Conservation (phyloP, 2,888 invertebrate species). For the Scaptomyza tumidula region DNA sequence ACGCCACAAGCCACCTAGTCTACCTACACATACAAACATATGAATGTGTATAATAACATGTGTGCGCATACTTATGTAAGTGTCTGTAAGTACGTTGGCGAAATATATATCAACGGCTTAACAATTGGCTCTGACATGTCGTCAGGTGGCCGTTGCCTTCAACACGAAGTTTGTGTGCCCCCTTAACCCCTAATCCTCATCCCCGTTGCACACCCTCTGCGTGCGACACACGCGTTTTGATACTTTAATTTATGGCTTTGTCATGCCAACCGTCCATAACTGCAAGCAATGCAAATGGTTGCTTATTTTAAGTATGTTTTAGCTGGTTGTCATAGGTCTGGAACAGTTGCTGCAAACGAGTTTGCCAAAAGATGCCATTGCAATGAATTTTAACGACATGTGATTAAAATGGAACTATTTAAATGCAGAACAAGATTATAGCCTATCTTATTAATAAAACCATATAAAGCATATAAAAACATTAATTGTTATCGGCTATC, state of each 20-base stretch:
- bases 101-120: slow-evolving; percentile 77
- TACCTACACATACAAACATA: slow-evolving; percentile 1
- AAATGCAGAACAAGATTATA: neutral
- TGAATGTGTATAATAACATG: neutral
- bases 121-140: slow-evolving; percentile 74
- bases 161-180: slow-evolving; percentile 18
- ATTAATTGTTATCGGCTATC: neutral
- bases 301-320: slow-evolving; percentile 1
- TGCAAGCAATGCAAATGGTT: slow-evolving; percentile 27
- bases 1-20: slow-evolving; percentile 6
- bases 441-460: neutral
- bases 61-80: slow-evolving; percentile 3
- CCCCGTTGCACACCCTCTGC: neutral
- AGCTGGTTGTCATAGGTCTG: slow-evolving; percentile 26
- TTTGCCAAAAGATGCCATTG: slow-evolving; percentile 2
- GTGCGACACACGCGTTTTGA: slow-evolving; percentile 67
- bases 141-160: slow-evolving; percentile 70
- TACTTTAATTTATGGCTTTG: slow-evolving; percentile 79
- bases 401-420: neutral
- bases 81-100: slow-evolving; percentile 22
- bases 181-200: neutral
- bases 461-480: neutral
- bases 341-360: slow-evolving; percentile 1
- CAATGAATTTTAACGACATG: neutral
- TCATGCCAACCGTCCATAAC: slow-evolving; percentile 71